A percentile compares a stretch with the other conserved stretches of the same genome.
Evolutionary conservation across 2,113 vertebrate species (phyloP).

Genomic region (Platichthys stellatus): DNA sequence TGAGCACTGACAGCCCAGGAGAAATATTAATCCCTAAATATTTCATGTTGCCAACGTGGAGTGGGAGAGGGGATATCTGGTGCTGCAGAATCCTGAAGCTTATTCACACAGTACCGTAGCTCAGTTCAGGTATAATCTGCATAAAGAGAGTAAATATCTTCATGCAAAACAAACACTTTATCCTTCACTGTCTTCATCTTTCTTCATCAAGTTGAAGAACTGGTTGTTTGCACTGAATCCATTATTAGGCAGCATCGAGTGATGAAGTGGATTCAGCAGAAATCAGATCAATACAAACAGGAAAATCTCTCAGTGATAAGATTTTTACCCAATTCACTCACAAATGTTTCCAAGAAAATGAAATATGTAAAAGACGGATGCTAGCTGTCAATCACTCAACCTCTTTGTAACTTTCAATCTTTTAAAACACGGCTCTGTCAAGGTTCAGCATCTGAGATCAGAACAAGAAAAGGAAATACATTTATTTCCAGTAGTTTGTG

Average conservation of each 20-base stretch:
- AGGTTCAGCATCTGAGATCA: slow-evolving; percentile 15
- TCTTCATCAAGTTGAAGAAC: neutral
- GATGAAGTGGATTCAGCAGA: neutral
- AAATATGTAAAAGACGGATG: too few relatives aligned
- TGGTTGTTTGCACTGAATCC: neutral
- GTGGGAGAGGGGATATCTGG: neutral
- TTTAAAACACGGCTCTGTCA: slow-evolving; percentile 18
- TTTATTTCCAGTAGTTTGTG: neutral
- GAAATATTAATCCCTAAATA: slow-evolving; percentile 3
- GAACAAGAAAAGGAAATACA: neutral
- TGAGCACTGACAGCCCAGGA: slow-evolving; percentile 2
- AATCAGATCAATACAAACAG: neutral
- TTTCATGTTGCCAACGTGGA: neutral
- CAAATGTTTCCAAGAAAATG: too few relatives aligned
- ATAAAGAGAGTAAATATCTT: neutral
- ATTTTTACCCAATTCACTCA: too few relatives aligned
- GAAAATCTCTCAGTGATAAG: too few relatives aligned
- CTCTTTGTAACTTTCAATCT: neutral
- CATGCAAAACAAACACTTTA: too few relatives aligned
- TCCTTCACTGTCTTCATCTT: too few relatives aligned
- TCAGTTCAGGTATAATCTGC: neutral
- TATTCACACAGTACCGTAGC: neutral
- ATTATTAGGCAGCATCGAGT: neutral
- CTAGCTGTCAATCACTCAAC: too few relatives aligned
- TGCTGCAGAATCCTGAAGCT: neutral